Conservation (phyloP, 2,797 vertebrate genomes). For the Potorous gilbertii region DNA sequence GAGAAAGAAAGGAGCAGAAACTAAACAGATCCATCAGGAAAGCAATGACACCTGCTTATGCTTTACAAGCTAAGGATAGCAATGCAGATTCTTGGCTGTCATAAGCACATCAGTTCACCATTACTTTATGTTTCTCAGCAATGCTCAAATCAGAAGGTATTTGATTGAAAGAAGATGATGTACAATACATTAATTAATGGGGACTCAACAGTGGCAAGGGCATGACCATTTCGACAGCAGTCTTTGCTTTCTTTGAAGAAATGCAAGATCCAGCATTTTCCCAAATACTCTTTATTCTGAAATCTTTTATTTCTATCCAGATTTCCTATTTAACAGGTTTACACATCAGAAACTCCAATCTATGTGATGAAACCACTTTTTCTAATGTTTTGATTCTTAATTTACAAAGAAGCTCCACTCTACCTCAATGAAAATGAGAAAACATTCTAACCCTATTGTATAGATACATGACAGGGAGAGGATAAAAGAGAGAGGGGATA, state of each 20-base stretch:
- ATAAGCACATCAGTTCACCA: not conserved
- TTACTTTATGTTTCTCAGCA: not conserved
- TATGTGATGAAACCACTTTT: not conserved
- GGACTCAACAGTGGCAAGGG: not conserved
- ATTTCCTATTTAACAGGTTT: not conserved
- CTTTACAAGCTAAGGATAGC: slow-evolving; percentile 51
- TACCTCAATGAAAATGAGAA: not conserved
- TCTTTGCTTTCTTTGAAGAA: not conserved
- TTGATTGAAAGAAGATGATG: not conserved
- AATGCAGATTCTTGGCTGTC: not conserved
- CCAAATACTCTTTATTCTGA: not conserved
- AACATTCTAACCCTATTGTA: not conserved
- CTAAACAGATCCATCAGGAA: slow-evolving; percentile 40
- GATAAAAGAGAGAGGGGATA: not conserved
- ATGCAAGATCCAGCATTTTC: not conserved
- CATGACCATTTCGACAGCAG: not conserved
- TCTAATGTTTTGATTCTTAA: not conserved
- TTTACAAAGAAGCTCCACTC: not conserved
- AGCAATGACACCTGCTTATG: slow-evolving; percentile 29
- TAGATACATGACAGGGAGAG: not conserved
- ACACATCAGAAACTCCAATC: not conserved
- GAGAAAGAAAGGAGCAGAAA: not conserved
- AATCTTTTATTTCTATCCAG: not conserved
- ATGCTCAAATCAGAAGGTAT: not conserved
- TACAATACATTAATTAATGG: not conserved